Base-by-base conservation (phyloP, 1,140 invertebrate genomes). In the Oreohelix idahoensis region DNA sequence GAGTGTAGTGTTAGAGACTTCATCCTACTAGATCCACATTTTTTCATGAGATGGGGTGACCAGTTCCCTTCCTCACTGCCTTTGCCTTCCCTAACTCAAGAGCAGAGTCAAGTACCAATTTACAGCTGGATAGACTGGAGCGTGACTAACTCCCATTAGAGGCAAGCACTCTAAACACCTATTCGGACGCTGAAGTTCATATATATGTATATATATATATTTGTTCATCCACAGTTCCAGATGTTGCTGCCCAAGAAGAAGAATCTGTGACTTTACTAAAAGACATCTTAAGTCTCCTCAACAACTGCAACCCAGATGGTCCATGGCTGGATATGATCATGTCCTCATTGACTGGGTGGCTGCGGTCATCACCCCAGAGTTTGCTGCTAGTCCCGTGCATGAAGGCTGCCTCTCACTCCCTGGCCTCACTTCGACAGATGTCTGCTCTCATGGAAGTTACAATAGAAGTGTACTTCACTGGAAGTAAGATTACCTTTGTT, bases 191-290 rank as follows among this genome's bases (percentile, higher is more conserved):
- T n/a, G n/a, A n/a, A n/a, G n/a, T n/a, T n/a, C n/a, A n/a, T n/a
- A n/a, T n/a, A n/a, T n/a, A n/a, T n/a, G n/a, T n/a, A n/a, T n/a
- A n/a, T 15, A 8, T 45, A 45, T 45, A 45, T 45, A 45, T 45
- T 58, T 23, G 1, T 23, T 66, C 35, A 26, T 70, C n/a, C 36
- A 5, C 63, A 82, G 80, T 74, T n/a, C 73, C 75, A 51, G n/a
- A 32, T 4, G 45, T 63, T 71, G 58, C 20, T 49, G 29, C 26
- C 58, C 88, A 93, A 66, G 92, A 94, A 70, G 93, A 94, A 84
- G 92, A 94, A 81, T 91, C 92, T 29, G 93, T 95, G 84, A 93
- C 93, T 79, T 94, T 84, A 89, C 90, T 69, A 92, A 94, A 89
- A 90, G 94, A 70, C 90, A 92, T 89, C 88, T 93, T 87, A 88